Conservation (phyloP, 1,140 invertebrate genomes). For the Drosophila triauraria region DNA sequence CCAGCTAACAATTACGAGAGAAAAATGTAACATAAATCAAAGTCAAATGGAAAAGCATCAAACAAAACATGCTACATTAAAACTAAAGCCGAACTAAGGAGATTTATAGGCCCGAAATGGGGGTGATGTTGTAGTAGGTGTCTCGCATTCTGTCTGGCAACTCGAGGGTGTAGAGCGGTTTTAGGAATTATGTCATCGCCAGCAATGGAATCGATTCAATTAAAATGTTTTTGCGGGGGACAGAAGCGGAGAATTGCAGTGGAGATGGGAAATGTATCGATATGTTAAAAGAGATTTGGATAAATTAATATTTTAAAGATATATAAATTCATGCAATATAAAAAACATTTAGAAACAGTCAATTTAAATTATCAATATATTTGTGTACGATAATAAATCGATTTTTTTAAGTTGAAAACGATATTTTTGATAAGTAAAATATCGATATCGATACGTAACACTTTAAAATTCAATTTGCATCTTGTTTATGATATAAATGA, state of each 20-base stretch:
- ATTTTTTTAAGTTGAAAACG: background rate
- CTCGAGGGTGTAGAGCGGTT: constrained; percentile 51
- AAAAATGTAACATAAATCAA: constrained; percentile 69
- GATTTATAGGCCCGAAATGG: constrained; percentile 38
- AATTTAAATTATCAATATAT: too few relatives aligned
- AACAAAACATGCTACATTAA: constrained; percentile 70
- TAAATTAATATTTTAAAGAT: background rate
- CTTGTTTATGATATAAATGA: background rate
- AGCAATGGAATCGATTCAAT: constrained; percentile 67
- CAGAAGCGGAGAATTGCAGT: constrained; percentile 18
- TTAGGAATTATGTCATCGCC: constrained; percentile 72
- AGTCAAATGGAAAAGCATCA: constrained; percentile 60
- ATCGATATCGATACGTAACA: too few relatives aligned
- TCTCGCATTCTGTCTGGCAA: constrained; percentile 33
- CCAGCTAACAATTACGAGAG: constrained; percentile 48
- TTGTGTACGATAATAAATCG: background rate
- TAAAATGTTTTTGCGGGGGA: constrained; percentile 61
- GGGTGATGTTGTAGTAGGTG: constrained; percentile 40
- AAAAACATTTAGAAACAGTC: background rate
- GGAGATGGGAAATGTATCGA: background rate
- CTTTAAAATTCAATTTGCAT: background rate
- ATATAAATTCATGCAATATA: background rate
- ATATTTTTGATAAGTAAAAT: background rate
- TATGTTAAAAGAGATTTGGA: background rate
- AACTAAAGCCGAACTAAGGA: constrained; percentile 56